Evolutionary conservation across 1,140 invertebrate genomes (phyloP), one percentile per base, ranked within the genome.

Genomic region (Lepidurus couesii): DNA sequence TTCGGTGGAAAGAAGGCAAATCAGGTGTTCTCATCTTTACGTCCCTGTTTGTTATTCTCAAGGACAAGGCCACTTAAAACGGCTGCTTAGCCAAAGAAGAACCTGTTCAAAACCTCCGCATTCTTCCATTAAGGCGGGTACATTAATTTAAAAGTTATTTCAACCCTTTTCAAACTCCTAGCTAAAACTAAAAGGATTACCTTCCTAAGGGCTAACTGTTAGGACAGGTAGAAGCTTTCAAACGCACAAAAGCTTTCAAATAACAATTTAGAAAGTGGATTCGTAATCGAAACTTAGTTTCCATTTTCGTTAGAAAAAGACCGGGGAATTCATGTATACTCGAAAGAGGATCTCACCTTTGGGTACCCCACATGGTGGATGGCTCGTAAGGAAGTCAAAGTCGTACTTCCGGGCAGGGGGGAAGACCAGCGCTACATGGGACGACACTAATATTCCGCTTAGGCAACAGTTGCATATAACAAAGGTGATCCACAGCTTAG

Each of bases 321-420:
- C 34, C 26, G 24, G 74, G 10, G 9, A 76, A 11, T 65, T 21
- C 7, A 42, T 10, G 75, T 53, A 45, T 10, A 43, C 42, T 43
- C 34, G 21, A 13, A 24, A 24, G 44, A 34, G 34, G 34, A 34
- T 21, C 42, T 89, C 86, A 96, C 95, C 95, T 92, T 92, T 95
- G 7, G 95, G 95, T 93, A 98, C 96, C 80, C 96, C 96, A 86
- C 96, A 98, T 44, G 95, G 96, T 78, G 91, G 90, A 76, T 91
- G 89, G 84, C 92, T 97, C 85, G 98, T 95, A 85, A 98, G 87
- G 86, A 97, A 98, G 86, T 98, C 96, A 83, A 98, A 86, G 83
- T 95, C 94, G 83, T 92, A 96, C 81, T 91, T 90, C 81, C 94
- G 89, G 0, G 94, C 93, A 6, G 90, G 91, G 73, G 94, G 94